Evolutionary conservation across 2,113 vertebrate genomes (phyloP).

Genomic region (Chaenocephalus aceratus): DNA sequence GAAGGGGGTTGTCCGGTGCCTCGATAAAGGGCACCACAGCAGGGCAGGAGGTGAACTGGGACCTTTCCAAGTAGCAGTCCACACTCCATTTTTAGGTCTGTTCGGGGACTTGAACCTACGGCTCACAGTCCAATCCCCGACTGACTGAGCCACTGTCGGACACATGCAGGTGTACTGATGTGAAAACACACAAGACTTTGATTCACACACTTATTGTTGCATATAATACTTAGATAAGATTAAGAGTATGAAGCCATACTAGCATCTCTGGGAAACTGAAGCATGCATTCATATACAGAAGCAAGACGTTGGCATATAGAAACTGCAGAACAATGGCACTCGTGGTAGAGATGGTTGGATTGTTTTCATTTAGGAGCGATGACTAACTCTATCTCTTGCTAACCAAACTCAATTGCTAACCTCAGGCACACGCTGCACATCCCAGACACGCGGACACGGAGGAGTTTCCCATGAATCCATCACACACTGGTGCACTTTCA

Average conservation of each 20-base stretch:
- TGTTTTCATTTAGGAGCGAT: constrained; percentile 17
- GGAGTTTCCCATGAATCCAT: constrained; percentile 49
- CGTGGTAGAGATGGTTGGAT: constrained; percentile 4
- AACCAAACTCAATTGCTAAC: background rate
- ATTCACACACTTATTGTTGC: background rate
- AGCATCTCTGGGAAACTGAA: background rate
- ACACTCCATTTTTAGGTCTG: too few species aligned
- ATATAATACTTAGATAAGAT: background rate
- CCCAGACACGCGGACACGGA: background rate
- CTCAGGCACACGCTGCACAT: background rate
- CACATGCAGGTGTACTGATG: background rate
- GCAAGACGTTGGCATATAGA: background rate
- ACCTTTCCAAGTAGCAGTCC: too few species aligned
- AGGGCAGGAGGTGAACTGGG: too few species aligned
- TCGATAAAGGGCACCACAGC: too few species aligned
- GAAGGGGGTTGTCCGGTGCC: too few species aligned
- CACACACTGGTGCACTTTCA: constrained; percentile 38
- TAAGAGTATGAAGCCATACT: background rate
- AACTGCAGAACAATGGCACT: constrained; percentile 24
- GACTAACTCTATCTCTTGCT: constrained; percentile 7
- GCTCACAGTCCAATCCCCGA: too few species aligned
- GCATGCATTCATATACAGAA: background rate
- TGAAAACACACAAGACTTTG: background rate
- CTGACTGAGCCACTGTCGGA: too few species aligned
- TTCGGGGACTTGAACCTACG: too few species aligned